Conservation (phyloP, 2,113 vertebrate species). For the Bombycilla garrulus region DNA sequence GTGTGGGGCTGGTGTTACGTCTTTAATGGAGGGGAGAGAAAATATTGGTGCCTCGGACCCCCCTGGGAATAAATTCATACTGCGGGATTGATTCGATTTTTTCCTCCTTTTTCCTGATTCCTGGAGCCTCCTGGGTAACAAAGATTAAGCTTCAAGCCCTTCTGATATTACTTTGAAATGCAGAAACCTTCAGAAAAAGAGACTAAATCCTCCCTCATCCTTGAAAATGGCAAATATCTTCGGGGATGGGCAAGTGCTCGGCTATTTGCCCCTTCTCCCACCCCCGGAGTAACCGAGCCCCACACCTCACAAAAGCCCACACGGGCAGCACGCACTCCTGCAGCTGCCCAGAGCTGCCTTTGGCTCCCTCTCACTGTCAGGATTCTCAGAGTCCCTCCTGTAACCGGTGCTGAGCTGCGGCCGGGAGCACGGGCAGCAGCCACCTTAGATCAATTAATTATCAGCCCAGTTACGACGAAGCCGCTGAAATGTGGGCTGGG, state of each 20-base stretch:
- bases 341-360: rapidly evolving
- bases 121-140: conserved; percentile 56
- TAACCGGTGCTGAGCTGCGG: neutral
- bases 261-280: neutral
- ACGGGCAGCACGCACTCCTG: rapidly evolving
- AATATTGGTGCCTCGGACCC: conserved; percentile 24
- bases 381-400: neutral
- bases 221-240: neutral
- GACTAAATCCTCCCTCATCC: neutral
- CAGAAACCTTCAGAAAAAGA: conserved; percentile 43
- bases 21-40: conserved; percentile 34
- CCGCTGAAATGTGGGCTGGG: conserved; percentile 51
- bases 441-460: conserved; percentile 44
- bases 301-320: rapidly evolving
- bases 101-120: conserved; percentile 48
- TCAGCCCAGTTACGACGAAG: neutral
- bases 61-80: conserved; percentile 64
- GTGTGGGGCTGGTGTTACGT: neutral
- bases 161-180: conserved; percentile 71
- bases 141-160: conserved; percentile 65
- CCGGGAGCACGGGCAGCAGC: neutral
- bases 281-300: rapidly evolving
- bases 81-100: conserved; percentile 4
- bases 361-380: rapidly evolving
- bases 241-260: neutral